phyloP scores from a whole-genome alignment of 1,140 invertebrate species.

The Drosophila auraria region DNA sequence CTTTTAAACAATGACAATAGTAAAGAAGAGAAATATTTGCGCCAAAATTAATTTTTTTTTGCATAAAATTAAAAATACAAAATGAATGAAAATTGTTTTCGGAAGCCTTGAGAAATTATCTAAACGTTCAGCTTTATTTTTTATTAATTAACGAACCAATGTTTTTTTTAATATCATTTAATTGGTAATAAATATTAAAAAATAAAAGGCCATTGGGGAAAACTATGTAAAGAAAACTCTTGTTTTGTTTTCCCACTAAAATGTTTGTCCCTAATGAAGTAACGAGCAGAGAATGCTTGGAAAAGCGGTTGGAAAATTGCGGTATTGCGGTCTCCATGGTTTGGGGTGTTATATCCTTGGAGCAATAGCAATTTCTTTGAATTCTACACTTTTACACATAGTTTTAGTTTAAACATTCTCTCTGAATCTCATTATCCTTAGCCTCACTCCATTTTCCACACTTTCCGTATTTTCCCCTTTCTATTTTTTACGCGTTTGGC shows the following conservation, averaged over 20 bases:
- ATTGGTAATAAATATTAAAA: too few species aligned
- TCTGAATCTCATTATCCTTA: not conserved
- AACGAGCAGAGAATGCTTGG: conserved; percentile 14
- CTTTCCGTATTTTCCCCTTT: not conserved
- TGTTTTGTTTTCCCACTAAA: not conserved
- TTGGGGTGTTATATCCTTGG: conserved; percentile 1
- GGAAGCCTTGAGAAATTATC: too few species aligned
- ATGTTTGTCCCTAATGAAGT: conserved; percentile 28
- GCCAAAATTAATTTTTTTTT: not conserved
- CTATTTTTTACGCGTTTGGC: not conserved
- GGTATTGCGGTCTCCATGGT: not conserved
- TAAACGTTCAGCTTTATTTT: too few species aligned
- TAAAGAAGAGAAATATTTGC: not conserved
- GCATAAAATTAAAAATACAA: too few species aligned
- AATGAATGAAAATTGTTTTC: too few species aligned
- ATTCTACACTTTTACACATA: not conserved
- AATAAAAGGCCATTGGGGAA: too few species aligned
- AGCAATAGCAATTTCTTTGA: conserved; percentile 8
- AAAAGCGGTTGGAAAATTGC: not conserved
- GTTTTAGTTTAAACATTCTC: not conserved
- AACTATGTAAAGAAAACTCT: too few species aligned
- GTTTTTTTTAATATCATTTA: too few species aligned
- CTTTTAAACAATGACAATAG: not conserved
- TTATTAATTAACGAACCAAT: too few species aligned
- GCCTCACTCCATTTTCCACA: not conserved